Base-by-base conservation (phyloP, 2,797 vertebrate genomes). In the Sebastes reedi region DNA sequence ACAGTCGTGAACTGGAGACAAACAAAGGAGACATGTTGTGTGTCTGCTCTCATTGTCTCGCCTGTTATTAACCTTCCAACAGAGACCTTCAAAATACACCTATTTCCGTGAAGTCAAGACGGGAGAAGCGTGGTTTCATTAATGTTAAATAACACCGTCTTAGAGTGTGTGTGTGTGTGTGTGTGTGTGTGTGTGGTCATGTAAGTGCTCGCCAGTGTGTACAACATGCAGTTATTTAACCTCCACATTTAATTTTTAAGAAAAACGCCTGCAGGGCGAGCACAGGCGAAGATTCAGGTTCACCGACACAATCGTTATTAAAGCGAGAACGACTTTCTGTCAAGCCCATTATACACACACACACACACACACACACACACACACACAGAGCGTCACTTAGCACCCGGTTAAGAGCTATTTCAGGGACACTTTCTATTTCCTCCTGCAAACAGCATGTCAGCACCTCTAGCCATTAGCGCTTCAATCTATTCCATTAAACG, bases 371-470 rank as follows among this genome's bases (percentile, higher is more conserved):
- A 78, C 61, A 68, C 60, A 67, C 46, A 52, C 76, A 65, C 82
- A 39, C 76, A 81, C 68, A 82, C 61, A 79, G n/a, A 65, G 67
- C 20, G 18, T 71, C 86, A 91, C 85, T 89, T 90, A 87, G 81
- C 87, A 84, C 79, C 80, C 80, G 71, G 86, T 91, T 92, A 91
- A 92, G 88, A 90, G 90, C 79, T 84, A 85, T 91, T 93, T 91
- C 88, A 91, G 84, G 89, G 87, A 91, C 89, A 88, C 81, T 81
- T 84, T 87, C 75, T 75, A 87, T 92, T 87, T 91, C 88, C 89
- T 86, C 64, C 61, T 50, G 76, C 84, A 79, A 87, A 90, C 85
- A 82, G 83, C 60, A 54, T 90, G 84, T 88, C 90, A 86, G 69
- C 88, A 90, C 87, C 87, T 89, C 72, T 88, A 22, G 5, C 86